Base-by-base conservation (phyloP, 2,888 invertebrate species). In the Archaeoteleia sp. region DNA sequence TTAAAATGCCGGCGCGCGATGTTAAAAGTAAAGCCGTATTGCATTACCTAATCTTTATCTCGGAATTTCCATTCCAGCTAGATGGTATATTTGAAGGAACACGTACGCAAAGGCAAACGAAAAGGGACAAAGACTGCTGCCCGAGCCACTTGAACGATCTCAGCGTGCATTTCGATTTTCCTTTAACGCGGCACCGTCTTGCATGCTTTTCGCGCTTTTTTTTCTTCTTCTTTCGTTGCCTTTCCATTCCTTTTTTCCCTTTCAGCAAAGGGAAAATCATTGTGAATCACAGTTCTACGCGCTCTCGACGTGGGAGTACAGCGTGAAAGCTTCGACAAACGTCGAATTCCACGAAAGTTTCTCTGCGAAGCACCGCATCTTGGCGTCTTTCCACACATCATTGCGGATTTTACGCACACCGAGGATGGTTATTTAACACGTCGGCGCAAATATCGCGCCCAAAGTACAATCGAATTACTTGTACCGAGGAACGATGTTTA, bases 241-340 rank as follows among this genome's bases (percentile, higher is more conserved):
- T n/a, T n/a, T n/a, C n/a, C n/a, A n/a, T 61, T 60, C 48, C 51
- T 54, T 67, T 62, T 49, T 61, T 57, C 43, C 67, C 67, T 67
- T 67, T 61, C 65, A 67, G 70, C 70, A 65, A 71, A 71, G n/a
- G n/a, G n/a, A n/a, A n/a, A n/a, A n/a, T 71, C 67, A 71, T 71
- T 62, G 66, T 66, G 70, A 70, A 70, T 70, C 70, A 62, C 70
- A 65, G 51, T 65, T 65, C 65, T 53, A 54, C 68, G 49, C 51
- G 67, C 54, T 60, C 54, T 57, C 67, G 40, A 58, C 58, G 51
- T 57, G 42, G 42, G 46, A 57, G 57, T 61, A 55, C 14, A 49
- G 35, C 53, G 58, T 46, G 54, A 55, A 69, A 60, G 55, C 61
- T 68, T 58, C 55, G 60, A 60, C 60, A 69, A 65, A 69, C 65